Evolutionary conservation across 2,888 invertebrate genomes (phyloP).

Genomic region (Cantharis nigra): DNA sequence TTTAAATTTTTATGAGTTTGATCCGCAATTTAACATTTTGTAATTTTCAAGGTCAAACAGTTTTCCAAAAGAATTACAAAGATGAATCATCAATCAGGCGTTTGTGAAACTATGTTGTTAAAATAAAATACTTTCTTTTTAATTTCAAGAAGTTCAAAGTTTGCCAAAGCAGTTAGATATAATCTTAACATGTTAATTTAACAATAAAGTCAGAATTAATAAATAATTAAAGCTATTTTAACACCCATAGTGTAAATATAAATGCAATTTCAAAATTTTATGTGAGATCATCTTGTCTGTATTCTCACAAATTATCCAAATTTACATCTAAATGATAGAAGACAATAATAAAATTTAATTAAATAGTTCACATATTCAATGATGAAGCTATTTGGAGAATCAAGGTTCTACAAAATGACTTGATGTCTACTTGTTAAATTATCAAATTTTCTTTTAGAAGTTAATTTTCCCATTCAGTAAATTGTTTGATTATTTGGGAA

Average conservation of each 20-base stretch:
- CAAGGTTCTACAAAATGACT: background rate
- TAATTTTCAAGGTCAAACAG: background rate
- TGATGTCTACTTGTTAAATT: background rate
- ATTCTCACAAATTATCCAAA: background rate
- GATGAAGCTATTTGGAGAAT: background rate
- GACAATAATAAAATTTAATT: background rate
- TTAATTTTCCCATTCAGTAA: no score
- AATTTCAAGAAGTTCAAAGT: background rate
- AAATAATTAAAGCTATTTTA: background rate
- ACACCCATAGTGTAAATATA: background rate
- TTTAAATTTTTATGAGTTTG: background rate
- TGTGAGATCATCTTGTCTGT: background rate
- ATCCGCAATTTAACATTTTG: background rate
- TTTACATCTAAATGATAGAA: background rate
- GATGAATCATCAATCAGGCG: background rate
- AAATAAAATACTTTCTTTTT: background rate
- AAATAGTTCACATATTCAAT: background rate
- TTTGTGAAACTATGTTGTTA: background rate
- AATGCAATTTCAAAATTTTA: background rate
- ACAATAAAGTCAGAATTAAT: background rate
- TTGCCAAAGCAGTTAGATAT: background rate
- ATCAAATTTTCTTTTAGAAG: background rate
- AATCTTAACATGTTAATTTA: background rate
- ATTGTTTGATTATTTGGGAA: background rate
- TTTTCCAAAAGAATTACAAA: background rate